Evolutionary conservation across 1,140 invertebrate genomes (phyloP).

Genomic region (Lepidurus couesii): DNA sequence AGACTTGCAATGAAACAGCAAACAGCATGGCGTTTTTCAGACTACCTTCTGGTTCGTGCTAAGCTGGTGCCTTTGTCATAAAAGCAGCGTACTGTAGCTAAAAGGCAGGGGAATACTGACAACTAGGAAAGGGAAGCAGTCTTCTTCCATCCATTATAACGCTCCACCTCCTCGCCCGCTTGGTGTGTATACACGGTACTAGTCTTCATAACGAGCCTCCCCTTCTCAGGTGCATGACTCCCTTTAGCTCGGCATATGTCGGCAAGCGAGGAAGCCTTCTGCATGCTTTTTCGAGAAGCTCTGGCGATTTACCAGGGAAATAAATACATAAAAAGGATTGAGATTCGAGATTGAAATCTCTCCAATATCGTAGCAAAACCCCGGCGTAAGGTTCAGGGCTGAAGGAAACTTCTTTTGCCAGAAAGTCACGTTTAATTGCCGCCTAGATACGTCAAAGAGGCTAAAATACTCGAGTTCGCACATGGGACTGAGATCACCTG

Average conservation of each 20-base stretch:
- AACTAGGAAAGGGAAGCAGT: background rate
- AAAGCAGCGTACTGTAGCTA: background rate
- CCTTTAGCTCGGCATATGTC: too few species aligned
- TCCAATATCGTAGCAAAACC: background rate
- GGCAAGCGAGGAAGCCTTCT: too few species aligned
- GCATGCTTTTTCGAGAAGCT: too few species aligned
- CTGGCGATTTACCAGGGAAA: too few species aligned
- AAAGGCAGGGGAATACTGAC: background rate
- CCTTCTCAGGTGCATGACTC: background rate
- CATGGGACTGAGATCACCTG: background rate
- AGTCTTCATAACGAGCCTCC: background rate
- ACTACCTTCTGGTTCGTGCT: background rate
- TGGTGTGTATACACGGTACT: background rate
- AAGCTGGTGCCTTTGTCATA: too few species aligned
- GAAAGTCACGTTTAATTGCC: conserved; percentile 19
- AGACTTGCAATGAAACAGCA: background rate
- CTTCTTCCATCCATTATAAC: background rate
- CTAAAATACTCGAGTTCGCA: background rate
- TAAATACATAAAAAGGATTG: too few species aligned
- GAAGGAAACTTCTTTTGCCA: background rate
- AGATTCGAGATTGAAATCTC: background rate
- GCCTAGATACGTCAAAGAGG: background rate
- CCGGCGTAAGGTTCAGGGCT: background rate
- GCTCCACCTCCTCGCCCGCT: background rate
- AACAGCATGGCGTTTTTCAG: background rate